Evolutionary conservation across 2,888 invertebrate species (phyloP).

Genomic region (Caenorhabditis plicata): DNA sequence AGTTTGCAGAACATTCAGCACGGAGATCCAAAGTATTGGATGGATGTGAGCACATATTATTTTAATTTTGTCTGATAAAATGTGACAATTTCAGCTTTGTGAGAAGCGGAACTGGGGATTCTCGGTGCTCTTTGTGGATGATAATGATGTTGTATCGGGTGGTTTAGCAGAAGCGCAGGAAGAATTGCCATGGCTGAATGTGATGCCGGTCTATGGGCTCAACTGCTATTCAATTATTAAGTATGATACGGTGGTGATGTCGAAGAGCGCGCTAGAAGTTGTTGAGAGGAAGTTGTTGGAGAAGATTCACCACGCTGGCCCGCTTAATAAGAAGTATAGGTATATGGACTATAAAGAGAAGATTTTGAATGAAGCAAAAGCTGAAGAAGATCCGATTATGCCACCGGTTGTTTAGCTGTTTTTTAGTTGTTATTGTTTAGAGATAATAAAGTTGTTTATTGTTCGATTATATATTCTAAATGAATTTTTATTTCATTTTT

Average conservation of each 20-base stretch:
- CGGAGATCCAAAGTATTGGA: constrained; percentile 30
- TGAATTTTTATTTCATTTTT: too few species aligned
- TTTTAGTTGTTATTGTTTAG: constrained; percentile 6
- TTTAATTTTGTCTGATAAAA: not conserved
- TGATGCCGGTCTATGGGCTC: constrained; percentile 91
- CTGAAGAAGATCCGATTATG: constrained; percentile 54
- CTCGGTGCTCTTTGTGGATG: constrained; percentile 88
- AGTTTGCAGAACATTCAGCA: constrained; percentile 75
- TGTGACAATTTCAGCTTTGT: constrained; percentile 17
- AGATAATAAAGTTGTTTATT: too few species aligned
- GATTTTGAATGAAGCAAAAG: constrained; percentile 56
- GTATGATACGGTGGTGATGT: constrained; percentile 81
- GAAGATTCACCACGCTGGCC: constrained; percentile 50
- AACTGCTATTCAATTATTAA: constrained; percentile 97
- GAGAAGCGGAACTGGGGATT: constrained; percentile 90
- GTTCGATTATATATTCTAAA: too few species aligned
- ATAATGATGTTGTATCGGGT: constrained; percentile 72
- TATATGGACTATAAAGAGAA: constrained; percentile 62
- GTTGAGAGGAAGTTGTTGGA: constrained; percentile 74
- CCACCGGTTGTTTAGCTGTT: constrained; percentile 56
- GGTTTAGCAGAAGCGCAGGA: constrained; percentile 85
- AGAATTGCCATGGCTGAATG: constrained; percentile 79
- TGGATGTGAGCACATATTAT: constrained; percentile 13
- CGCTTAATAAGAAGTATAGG: constrained; percentile 53
- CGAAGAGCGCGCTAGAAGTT: constrained; percentile 75